These are phyloP conservation scores for Amphimallon solstitiale DNA, from an alignment of 2,888 invertebrate species.

Conservation along the genomic window DNA sequence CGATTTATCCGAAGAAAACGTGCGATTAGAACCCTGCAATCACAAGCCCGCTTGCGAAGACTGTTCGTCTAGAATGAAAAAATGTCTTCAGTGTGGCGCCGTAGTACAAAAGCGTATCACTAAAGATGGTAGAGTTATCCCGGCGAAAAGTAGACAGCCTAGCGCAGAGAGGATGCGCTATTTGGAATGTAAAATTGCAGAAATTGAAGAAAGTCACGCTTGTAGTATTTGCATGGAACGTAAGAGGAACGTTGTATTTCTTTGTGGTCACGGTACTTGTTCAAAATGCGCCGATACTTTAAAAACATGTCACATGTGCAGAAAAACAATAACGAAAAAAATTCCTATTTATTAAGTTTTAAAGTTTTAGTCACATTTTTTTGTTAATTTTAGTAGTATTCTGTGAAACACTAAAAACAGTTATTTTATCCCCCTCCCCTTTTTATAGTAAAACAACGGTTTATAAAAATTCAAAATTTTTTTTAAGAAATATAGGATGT, in stretches of 20 bases:
- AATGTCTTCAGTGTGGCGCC: constrained; percentile 75
- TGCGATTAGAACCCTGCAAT: constrained; percentile 77
- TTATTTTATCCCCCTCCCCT: too few species aligned
- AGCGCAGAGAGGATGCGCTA: constrained; percentile 74
- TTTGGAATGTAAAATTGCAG: constrained; percentile 81
- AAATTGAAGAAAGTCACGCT: constrained; percentile 86
- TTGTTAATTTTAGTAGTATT: constrained; percentile 15
- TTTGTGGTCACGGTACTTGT: constrained; percentile 91
- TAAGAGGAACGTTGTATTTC: constrained; percentile 81
- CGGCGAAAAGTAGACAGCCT: constrained; percentile 67
- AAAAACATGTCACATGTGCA: constrained; percentile 87
- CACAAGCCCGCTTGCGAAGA: constrained; percentile 80
- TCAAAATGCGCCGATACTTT: constrained; percentile 83
- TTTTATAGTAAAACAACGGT: too few species aligned
- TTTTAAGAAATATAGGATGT: too few species aligned
- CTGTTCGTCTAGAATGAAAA: constrained; percentile 80
- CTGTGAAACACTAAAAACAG: constrained; percentile 20
- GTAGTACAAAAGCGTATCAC: constrained; percentile 69
- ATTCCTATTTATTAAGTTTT: constrained; percentile 65
- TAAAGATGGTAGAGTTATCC: constrained; percentile 65
- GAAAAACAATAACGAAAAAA: constrained; percentile 79
- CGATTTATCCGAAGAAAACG: constrained; percentile 71
- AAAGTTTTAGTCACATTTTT: background rate
- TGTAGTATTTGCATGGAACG: constrained; percentile 92
- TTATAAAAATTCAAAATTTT: too few species aligned